Conservation (phyloP, 2,797 vertebrate genomes). For the Thaleichthys pacificus region DNA sequence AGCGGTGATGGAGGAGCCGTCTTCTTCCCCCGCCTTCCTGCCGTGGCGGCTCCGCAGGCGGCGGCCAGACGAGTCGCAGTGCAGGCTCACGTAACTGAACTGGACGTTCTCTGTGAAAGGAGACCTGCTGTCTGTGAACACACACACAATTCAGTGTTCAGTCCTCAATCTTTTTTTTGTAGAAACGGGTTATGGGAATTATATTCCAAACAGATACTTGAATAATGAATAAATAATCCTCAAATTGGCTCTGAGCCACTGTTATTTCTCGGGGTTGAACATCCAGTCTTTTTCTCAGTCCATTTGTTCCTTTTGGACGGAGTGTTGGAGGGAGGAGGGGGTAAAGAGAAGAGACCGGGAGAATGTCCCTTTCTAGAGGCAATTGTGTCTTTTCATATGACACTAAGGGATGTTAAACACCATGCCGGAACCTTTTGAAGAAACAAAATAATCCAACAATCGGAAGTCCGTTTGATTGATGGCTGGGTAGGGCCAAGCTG, state of each 20-base stretch:
- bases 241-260: neutral
- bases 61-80: conserved; percentile 82
- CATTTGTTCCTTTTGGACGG: conserved; percentile 3
- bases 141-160: conserved; percentile 1
- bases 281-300: neutral
- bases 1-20: conserved; percentile 85
- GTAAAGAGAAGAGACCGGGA: conserved; percentile 23
- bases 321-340: conserved; percentile 19
- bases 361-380: conserved; percentile 32
- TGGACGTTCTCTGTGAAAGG: conserved; percentile 87
- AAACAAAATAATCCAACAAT: conserved; percentile 63
- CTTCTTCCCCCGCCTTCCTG: conserved; percentile 77
- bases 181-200: neutral
- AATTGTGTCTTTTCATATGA: conserved; percentile 35
- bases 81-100: conserved; percentile 91
- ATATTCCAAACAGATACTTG: neutral
- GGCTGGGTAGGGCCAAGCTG: conserved; percentile 59
- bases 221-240: too few species aligned
- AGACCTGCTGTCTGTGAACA: conserved; percentile 83
- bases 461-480: conserved; percentile 67
- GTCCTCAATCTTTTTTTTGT: neutral
- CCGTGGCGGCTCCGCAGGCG: conserved; percentile 76
- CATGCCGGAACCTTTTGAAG: conserved; percentile 37
- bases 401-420: conserved; percentile 41
- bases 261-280: neutral